Conservation (phyloP, 2,113 vertebrate genomes). For the Garra rufa region DNA sequence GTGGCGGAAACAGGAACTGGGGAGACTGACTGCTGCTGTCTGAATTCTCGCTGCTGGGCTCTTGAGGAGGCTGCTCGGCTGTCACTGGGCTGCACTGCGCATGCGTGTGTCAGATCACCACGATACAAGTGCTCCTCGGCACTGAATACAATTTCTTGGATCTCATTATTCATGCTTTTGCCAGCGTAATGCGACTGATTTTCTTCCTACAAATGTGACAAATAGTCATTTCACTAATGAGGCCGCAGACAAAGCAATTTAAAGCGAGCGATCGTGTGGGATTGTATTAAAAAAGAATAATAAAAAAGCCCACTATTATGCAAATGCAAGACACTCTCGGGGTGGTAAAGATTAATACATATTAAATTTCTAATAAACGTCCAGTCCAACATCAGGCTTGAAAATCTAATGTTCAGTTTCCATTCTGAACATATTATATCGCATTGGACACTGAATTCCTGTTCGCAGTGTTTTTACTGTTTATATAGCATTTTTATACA, state of each 20-base stretch:
- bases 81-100: constrained; percentile 59
- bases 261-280: neutral
- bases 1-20: constrained; percentile 64
- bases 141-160: constrained; percentile 12
- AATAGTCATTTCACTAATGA: neutral
- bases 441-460: neutral
- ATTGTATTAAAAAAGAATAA: neutral
- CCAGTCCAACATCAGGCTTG: neutral
- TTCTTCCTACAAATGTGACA: neutral
- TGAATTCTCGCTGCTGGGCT: constrained; percentile 55
- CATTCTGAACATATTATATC: neutral
- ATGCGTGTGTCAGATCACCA: constrained; percentile 57
- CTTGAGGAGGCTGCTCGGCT: constrained; percentile 51
- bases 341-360: neutral
- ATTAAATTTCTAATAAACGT: neutral
- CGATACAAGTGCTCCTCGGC: constrained; percentile 30
- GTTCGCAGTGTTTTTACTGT: neutral
- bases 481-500: neutral
- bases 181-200: neutral
- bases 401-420: neutral
- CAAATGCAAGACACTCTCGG: neutral
- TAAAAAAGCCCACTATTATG: neutral
- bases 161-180: constrained; percentile 24
- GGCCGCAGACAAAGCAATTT: neutral
- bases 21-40: constrained; percentile 48